Base-by-base conservation (phyloP, 2,888 invertebrate genomes). In the Mesorhabditis spiculigera region DNA sequence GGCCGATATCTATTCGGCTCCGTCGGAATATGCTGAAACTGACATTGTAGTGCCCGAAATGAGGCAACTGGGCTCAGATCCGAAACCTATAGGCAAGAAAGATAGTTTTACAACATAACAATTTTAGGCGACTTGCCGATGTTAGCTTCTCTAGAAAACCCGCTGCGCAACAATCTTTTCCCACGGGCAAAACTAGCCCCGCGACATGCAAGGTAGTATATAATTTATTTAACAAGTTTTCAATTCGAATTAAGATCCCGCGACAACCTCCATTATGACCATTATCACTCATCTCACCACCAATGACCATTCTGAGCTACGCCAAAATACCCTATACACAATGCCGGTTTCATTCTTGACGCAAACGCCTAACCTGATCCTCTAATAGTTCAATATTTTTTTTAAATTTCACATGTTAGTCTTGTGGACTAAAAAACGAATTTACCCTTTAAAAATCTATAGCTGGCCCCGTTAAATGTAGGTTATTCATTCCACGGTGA, bases 151-250 rank as follows among this genome's bases (percentile, higher is more conserved):
- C 28, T 28, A 28, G 58, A 50, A 28, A 28, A 28, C 28, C 28
- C 28, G 28, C 28, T 28, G 28, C 28, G 28, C n/a, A 10, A 50
- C 58, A n/a, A n/a, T 13, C 8, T 50, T 50, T 50, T 50, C 58
- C 58, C 58, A n/a, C 58, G 58, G n/a, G 58, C 58, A 10, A 50
- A 50, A 50, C n/a, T 50, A n/a, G 58, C n/a, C 10, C 58, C 58
- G n/a, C 58, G 58, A 13, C 58, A 50, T 50, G n/a, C 58, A n/a
- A 10, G 58, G 58, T 50, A 50, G 28, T 28, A 28, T 28, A 28
- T 28, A 28, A 28, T 28, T 28, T 28, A 28, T 28, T 28, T 28
- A 28, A 28, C 28, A 28, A 28, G 28, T 50, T 2, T 50, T n/a
- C 8, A 3, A 50, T 50, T 13, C 8, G 58, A 13, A 13, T 50